Base-by-base conservation (phyloP, 2,113 vertebrate genomes). In the Micronycteris hirsuta region DNA sequence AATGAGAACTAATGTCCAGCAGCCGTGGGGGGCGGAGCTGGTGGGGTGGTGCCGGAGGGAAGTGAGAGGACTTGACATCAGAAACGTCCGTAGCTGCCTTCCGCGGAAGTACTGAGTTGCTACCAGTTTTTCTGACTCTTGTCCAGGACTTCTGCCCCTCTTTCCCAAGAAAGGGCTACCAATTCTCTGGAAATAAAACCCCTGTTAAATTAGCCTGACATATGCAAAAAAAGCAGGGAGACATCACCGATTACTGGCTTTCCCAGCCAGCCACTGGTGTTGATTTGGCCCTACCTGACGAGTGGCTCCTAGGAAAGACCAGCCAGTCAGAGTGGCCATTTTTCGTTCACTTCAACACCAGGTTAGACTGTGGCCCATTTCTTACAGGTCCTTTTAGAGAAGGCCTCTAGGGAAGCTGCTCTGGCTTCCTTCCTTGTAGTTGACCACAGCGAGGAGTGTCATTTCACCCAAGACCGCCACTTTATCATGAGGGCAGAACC, bases 401-500 rank as follows among this genome's bases (percentile, higher is more conserved):
- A 92, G 61, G 38, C 70, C 58, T 93, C 49, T 58, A 20, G 28
- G 70, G 68, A 77, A 81, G 87, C 45, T 31, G 41, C 74, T 33
- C 20, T 43, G 49, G 43, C 91, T 81, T 89, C 91, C 47, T 14
- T 97, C 96, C 70, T 49, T 91, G 82, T 91, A 95, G 77, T 95
- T 96, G 78, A 80, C 56, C 96, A 78, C 92, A 95, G 61, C 80
- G 92, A 82, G 93, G 76, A 95, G 61, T 58, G 24, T 58, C 76
- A 84, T 85, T 82, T 90, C 56, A 56, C 89, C 71, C 94, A 89
- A 76, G 74, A 94, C 58, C 96, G 98, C 97, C 97, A 74, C 98
- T 98, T 98, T 98, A 97, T 98, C 96, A 88, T 87, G 89, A 97
- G 81, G 94, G 84, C 56, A 82, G 20, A 93, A 71, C 71, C n/a